phyloP scores from a whole-genome alignment of 2,113 vertebrate species.

The Mixornis gularis region DNA sequence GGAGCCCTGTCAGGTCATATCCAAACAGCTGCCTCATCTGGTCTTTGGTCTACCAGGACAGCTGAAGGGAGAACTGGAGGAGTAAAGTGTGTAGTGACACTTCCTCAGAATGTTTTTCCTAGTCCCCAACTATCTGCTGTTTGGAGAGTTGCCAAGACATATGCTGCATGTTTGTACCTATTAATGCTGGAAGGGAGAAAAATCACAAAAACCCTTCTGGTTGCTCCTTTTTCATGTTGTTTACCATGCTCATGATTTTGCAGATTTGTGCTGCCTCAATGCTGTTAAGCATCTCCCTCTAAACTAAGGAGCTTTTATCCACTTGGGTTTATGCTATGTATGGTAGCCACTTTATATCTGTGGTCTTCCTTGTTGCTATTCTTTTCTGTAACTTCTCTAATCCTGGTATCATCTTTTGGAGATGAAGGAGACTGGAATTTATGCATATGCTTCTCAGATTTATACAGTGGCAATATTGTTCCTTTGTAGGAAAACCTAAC shows the following conservation, averaged over 20 bases:
- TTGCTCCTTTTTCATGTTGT: background rate
- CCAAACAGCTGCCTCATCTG: background rate
- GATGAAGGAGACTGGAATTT: background rate
- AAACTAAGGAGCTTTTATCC: background rate
- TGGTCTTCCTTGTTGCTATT: background rate
- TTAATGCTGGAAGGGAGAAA: background rate
- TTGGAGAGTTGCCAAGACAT: background rate
- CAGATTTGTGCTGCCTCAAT: background rate
- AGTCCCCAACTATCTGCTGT: background rate
- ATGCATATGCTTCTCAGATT: background rate
- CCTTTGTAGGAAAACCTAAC: background rate
- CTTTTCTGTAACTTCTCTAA: background rate
- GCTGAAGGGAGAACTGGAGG: background rate
- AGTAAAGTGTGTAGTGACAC: background rate
- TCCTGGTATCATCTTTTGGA: background rate
- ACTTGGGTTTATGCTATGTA: background rate
- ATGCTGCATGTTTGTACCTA: background rate
- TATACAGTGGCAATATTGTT: background rate
- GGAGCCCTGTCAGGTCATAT: background rate
- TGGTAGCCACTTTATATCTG: background rate
- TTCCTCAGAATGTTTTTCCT: background rate
- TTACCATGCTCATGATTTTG: background rate
- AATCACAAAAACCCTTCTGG: accelerated
- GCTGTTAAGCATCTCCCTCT: background rate
- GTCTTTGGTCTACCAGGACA: background rate